Conservation (phyloP, 2,113 vertebrate species). For the Salvelinus namaycush region DNA sequence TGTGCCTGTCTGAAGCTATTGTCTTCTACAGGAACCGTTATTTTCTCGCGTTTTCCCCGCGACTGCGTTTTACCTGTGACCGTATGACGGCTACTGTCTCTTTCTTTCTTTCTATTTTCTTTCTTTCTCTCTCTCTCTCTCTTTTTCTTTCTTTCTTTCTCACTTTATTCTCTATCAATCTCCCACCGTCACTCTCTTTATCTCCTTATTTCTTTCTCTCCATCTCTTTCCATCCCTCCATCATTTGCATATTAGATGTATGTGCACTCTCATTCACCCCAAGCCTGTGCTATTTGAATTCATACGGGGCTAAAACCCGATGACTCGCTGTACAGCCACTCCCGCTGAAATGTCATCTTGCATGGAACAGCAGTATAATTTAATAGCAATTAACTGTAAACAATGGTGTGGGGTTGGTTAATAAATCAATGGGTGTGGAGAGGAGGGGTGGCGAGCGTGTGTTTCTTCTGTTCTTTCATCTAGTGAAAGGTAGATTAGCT, state of each 20-base stretch:
- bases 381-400: conserved; percentile 67
- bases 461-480: conserved; percentile 6
- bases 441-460: conserved; percentile 23
- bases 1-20: conserved; percentile 77
- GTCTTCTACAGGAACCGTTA: conserved; percentile 66
- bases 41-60: conserved; percentile 41
- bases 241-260: conserved; percentile 47
- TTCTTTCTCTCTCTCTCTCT: no score
- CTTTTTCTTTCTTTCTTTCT: no score
- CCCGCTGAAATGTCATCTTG: conserved; percentile 62
- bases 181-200: conserved; percentile 21
- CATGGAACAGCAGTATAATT: conserved; percentile 56
- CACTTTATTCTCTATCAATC: conserved; percentile 15
- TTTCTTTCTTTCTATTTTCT: conserved; percentile 22
- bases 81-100: conserved; percentile 66
- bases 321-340: conserved; percentile 65
- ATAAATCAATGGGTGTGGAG: conserved; percentile 44
- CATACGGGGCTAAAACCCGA: conserved; percentile 59
- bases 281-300: conserved; percentile 74
- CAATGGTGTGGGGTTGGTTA: conserved; percentile 50
- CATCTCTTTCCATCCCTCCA: background rate
- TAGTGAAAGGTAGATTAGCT: background rate
- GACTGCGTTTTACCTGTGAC: conserved; percentile 68
- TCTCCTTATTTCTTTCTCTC: conserved; percentile 9
- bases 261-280: conserved; percentile 76